Conservation (phyloP, 2,113 vertebrate genomes). For the Gobio gobio region DNA sequence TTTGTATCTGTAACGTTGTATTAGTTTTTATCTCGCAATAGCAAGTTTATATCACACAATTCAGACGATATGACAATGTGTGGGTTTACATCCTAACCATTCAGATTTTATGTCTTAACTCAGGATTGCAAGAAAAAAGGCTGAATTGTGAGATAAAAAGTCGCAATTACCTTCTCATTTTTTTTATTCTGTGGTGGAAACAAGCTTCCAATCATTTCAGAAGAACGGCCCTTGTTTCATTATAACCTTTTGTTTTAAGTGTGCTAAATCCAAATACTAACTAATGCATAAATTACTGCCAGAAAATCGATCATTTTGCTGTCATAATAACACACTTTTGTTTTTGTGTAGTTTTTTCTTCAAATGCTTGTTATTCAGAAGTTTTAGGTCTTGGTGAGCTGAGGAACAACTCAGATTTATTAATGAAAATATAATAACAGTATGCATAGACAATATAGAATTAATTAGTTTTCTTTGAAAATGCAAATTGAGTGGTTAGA, state of each 20-base stretch:
- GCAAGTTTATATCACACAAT: too few species aligned
- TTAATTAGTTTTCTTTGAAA: conserved; percentile 30
- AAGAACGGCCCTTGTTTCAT: not conserved
- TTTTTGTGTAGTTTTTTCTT: not conserved
- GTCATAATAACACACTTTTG: not conserved
- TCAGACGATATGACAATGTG: too few species aligned
- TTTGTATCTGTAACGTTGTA: too few species aligned
- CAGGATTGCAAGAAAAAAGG: too few species aligned
- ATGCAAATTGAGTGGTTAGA: conserved; percentile 43
- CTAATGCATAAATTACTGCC: not conserved
- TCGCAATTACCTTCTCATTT: too few species aligned
- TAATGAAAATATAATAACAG: conserved; percentile 4
- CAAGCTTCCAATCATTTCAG: not conserved
- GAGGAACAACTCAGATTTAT: conserved; percentile 38
- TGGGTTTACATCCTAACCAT: too few species aligned
- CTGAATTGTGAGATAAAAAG: too few species aligned
- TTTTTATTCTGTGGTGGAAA: too few species aligned
- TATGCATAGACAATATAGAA: not conserved
- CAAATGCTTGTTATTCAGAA: not conserved
- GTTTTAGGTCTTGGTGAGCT: not conserved
- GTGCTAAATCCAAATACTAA: not conserved
- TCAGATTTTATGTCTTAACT: too few species aligned
- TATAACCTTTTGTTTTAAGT: not conserved
- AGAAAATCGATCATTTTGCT: not conserved
- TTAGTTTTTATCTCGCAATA: too few species aligned